phyloP scores from a whole-genome alignment of 2,888 invertebrate genomes.

The Mechanitis mazaeus region DNA sequence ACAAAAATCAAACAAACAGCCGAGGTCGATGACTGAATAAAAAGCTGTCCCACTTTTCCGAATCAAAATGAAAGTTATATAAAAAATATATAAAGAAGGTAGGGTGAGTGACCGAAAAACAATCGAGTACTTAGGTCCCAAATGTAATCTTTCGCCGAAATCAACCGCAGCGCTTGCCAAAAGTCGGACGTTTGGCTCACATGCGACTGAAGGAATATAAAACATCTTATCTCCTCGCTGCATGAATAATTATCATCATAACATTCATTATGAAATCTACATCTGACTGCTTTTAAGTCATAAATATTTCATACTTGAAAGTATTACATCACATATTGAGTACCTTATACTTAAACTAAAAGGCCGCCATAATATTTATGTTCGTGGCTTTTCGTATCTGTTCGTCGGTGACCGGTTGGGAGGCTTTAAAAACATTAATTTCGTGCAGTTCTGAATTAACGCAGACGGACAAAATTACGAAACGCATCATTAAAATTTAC shows the following conservation, averaged over 20 bases:
- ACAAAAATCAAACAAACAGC: conserved; percentile 17
- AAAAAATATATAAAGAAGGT: conserved; percentile 42
- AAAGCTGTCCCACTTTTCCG: conserved; percentile 45
- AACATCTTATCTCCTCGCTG: conserved; percentile 60
- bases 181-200: conserved; percentile 43
- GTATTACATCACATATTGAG: too few species aligned
- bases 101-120: conserved; percentile 68
- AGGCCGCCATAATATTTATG: too few species aligned
- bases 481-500: conserved; percentile 43
- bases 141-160: conserved; percentile 70
- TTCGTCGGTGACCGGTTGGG: conserved; percentile 49
- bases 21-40: conserved; percentile 33
- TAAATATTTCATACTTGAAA: conserved; percentile 36
- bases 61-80: conserved; percentile 48
- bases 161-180: conserved; percentile 64
- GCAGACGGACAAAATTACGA: conserved; percentile 36
- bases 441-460: conserved; percentile 41
- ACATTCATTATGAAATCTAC: conserved; percentile 53
- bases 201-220: conserved; percentile 49
- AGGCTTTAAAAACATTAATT: conserved; percentile 52
- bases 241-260: conserved; percentile 57
- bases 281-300: conserved; percentile 46
- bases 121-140: conserved; percentile 68
- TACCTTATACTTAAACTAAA: too few species aligned
- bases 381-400: conserved; percentile 22